These are phyloP conservation scores for Microcebus lehilahytsara DNA, from an alignment of 2,113 vertebrate genomes.

Conservation along the genomic window DNA sequence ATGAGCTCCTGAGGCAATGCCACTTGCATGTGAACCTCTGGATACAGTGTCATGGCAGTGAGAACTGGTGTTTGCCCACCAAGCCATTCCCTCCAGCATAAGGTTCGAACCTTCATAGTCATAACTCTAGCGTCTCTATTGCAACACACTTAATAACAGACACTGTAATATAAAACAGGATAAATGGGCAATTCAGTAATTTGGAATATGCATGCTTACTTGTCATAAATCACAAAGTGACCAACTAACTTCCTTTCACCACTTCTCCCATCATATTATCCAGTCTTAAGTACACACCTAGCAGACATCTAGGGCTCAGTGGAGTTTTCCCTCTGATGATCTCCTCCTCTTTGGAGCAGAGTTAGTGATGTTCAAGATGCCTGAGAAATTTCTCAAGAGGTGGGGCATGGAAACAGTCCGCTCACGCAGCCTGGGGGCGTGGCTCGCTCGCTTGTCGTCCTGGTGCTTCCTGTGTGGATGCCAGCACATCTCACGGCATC, in stretches of 20 bases:
- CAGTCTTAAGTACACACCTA: neutral
- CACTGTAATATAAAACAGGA: slow-evolving; percentile 17
- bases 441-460: neutral
- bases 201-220: slow-evolving; percentile 36
- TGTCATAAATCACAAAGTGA: neutral
- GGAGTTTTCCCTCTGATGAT: neutral
- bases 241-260: neutral
- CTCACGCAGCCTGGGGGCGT: neutral
- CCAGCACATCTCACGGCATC: neutral
- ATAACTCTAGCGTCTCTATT: neutral
- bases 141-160: slow-evolving; percentile 55
- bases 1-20: neutral
- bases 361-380: neutral
- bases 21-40: neutral
- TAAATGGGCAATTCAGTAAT: slow-evolving; percentile 28
- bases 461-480: neutral
- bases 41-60: neutral
- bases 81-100: neutral
- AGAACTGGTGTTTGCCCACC: neutral
- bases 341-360: neutral
- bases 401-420: neutral
- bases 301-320: neutral
- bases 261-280: neutral
- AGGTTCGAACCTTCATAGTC: neutral
- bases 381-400: neutral